Base-by-base conservation (phyloP, 1,140 invertebrate species). In the Dreissena polymorpha region DNA sequence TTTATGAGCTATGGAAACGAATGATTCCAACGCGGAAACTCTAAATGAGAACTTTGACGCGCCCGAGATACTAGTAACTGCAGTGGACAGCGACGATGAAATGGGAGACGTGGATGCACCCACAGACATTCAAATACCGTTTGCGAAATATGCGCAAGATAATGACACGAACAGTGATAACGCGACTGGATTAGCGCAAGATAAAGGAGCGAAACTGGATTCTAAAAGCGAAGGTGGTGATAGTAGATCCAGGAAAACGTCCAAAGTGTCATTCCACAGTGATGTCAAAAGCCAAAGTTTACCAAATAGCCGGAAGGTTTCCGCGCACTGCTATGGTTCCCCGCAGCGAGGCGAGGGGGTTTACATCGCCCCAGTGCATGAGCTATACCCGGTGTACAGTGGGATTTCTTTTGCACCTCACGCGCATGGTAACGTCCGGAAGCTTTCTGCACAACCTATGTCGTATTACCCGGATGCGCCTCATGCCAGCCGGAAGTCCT, bases 181-280 rank as follows among this genome's bases (percentile, higher is more conserved):
- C 67, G 21, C 16, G 18, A 8, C 18, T 27, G 21, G 16, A 18
- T 18, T 16, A 27, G 14, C 14, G 6, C 18, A 68, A 27, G 7
- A 27, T 16, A 23, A 21, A 39, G 67, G 25, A 8, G 67, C 25
- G 16, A 68, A 39, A 27, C 50, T 78, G 64, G 60, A 72, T 21
- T 50, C 69, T 50, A 23, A 49, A 49, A 78, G 51, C 57, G 76
- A 78, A 51, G 29, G 57, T 49, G 39, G 55, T 64, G 21, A 21
- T 18, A 68, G 55, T 5, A 49, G 65, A 16, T 71, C 69, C 23
- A 55, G 79, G 57, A 82, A 67, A 51, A 71, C 68, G 6, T 80
- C 78, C 14, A 82, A 73, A 27, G 79, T 82, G 0, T 80, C 78
- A 21, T 80, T 72, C n/a, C 51, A 78, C n/a, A 78, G 76, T 49